Conservation (phyloP, 1,140 invertebrate species). For the Sarcophaga bullata region DNA sequence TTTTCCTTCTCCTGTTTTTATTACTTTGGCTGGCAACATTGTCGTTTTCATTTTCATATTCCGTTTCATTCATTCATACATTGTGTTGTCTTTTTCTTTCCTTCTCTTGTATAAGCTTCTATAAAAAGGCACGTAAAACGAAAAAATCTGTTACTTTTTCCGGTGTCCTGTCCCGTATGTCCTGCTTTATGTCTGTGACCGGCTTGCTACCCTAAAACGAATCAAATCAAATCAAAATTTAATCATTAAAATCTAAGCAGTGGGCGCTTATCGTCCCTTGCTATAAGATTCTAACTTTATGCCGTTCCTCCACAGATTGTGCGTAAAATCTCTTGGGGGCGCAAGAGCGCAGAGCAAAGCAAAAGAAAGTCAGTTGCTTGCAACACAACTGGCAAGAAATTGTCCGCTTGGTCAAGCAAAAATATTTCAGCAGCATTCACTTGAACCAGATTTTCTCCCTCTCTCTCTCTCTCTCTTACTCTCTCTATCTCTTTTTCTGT, state of each 20-base stretch:
- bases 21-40: background rate
- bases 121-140: background rate
- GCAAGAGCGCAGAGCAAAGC: background rate
- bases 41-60: background rate
- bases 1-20: background rate
- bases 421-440: constrained; percentile 15
- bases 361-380: background rate
- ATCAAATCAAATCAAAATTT: constrained; percentile 30
- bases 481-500: background rate
- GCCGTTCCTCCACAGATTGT: background rate
- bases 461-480: background rate
- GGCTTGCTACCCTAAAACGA: background rate
- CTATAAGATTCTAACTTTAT: background rate
- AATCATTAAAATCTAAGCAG: constrained; percentile 24
- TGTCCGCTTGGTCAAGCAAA: constrained; percentile 17
- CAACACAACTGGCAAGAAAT: background rate
- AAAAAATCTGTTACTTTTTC: constrained; percentile 22
- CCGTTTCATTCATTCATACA: too few species aligned
- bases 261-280: background rate
- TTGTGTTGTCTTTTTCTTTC: too few species aligned
- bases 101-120: too few species aligned
- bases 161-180: background rate
- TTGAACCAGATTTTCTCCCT: constrained; percentile 1
- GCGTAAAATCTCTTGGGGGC: background rate
- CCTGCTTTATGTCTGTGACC: background rate